Evolutionary conservation across 1,140 invertebrate genomes (phyloP).

Genomic region (Nasonia giraulti): DNA sequence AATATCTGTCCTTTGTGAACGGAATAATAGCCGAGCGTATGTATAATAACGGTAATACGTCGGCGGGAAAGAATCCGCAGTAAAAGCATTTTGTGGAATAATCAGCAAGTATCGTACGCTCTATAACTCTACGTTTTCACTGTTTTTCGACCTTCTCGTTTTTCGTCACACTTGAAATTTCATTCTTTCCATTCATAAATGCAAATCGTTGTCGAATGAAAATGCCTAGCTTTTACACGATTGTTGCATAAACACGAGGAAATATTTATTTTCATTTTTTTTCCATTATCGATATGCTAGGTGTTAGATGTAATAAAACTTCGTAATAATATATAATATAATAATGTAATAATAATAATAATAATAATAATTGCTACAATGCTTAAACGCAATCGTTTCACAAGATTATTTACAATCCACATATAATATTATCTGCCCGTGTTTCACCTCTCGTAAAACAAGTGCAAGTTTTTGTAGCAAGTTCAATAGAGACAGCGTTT

Average conservation of each 20-base stretch:
- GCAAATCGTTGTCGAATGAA: slow-evolving; percentile 31
- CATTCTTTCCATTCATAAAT: slow-evolving; percentile 21
- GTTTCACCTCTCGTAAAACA: slow-evolving; percentile 23
- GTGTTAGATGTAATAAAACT: slow-evolving; percentile 48
- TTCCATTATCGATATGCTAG: slow-evolving; percentile 42
- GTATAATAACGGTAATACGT: neutral
- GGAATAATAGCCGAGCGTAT: neutral
- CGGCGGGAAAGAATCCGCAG: slow-evolving; percentile 5
- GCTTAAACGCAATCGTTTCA: slow-evolving; percentile 41
- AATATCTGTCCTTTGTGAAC: neutral
- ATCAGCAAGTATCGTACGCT: slow-evolving; percentile 15
- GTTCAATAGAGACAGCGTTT: slow-evolving; percentile 19
- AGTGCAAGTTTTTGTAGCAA: slow-evolving; percentile 28
- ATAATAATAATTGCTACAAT: slow-evolving; percentile 45
- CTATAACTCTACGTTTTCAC: neutral
- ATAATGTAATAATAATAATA: slow-evolving; percentile 42
- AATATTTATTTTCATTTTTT: slow-evolving; percentile 19
- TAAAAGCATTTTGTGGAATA: slow-evolving; percentile 17
- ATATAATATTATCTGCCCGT: slow-evolving; percentile 6
- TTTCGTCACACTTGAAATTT: neutral
- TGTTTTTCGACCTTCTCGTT: neutral
- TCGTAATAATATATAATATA: slow-evolving; percentile 39
- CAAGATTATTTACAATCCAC: slow-evolving; percentile 47
- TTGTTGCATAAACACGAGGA: slow-evolving; percentile 17
- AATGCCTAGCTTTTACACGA: slow-evolving; percentile 35